phyloP scores from a whole-genome alignment of 2,888 invertebrate genomes.

The Prostheceraeus crozeri region DNA sequence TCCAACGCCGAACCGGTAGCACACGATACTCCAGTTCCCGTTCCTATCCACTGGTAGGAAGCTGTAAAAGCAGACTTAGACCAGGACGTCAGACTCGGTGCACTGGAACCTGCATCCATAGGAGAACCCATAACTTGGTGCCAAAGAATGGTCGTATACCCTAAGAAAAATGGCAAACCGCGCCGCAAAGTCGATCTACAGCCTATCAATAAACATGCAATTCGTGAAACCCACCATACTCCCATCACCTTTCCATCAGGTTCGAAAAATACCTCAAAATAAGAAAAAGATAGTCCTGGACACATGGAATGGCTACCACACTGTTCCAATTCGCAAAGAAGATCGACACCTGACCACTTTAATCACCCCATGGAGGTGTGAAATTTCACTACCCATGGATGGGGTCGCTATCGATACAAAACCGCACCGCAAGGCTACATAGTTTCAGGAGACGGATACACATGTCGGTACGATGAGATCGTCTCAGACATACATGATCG shows the following conservation, averaged over 20 bases:
- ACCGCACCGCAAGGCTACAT: slow-evolving; percentile 25
- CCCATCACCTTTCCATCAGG: slow-evolving; percentile 33
- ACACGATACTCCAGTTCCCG: slow-evolving; percentile 44
- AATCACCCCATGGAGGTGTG: slow-evolving; percentile 39
- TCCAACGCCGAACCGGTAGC: slow-evolving; percentile 43
- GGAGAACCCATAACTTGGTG: slow-evolving; percentile 44
- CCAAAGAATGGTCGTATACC: slow-evolving; percentile 42
- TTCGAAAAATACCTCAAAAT: slow-evolving; percentile 7
- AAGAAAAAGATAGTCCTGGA: slow-evolving; percentile 17
- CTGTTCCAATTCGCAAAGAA: slow-evolving; percentile 32
- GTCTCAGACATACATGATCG: slow-evolving; percentile 1
- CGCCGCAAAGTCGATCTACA: slow-evolving; percentile 41
- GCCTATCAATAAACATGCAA: slow-evolving; percentile 22
- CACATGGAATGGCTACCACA: slow-evolving; percentile 32
- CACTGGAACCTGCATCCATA: slow-evolving; percentile 42
- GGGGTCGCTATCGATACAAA: neutral
- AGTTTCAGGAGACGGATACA: slow-evolving; percentile 30
- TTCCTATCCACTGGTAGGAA: slow-evolving; percentile 45
- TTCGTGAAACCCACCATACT: slow-evolving; percentile 31
- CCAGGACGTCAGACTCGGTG: slow-evolving; percentile 42
- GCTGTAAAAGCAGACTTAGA: slow-evolving; percentile 44
- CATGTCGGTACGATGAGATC: slow-evolving; percentile 10
- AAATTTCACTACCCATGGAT: too few species aligned
- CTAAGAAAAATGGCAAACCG: slow-evolving; percentile 39
- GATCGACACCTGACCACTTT: slow-evolving; percentile 42